phyloP scores from a whole-genome alignment of 2,888 invertebrate genomes.

The Trichacis sp. region DNA sequence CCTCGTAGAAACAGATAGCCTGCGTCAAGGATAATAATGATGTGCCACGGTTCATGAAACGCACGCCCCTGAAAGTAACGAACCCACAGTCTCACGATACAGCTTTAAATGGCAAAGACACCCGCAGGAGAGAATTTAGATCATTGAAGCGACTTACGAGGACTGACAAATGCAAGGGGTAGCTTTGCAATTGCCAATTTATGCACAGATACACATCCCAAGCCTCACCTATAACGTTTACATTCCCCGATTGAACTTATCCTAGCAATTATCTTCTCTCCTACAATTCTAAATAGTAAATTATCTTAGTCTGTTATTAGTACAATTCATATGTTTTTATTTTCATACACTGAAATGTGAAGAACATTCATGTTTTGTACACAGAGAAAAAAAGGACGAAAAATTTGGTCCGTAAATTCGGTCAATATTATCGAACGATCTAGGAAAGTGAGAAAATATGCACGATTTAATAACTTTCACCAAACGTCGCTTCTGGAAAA shows the following conservation, averaged over 20 bases:
- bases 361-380: too few relatives aligned
- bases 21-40: slow-evolving; percentile 5
- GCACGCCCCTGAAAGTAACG: background rate
- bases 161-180: slow-evolving; percentile 3
- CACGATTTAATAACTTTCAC: too few relatives aligned
- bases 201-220: background rate
- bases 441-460: too few relatives aligned
- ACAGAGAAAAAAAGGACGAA: too few relatives aligned
- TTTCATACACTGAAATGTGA: too few relatives aligned
- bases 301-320: too few relatives aligned
- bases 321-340: too few relatives aligned
- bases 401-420: too few relatives aligned
- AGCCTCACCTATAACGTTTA: background rate
- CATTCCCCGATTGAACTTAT: background rate
- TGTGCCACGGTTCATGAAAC: slow-evolving; percentile 1
- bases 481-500: background rate
- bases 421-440: too few relatives aligned
- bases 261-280: background rate
- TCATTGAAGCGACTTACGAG: slow-evolving; percentile 5
- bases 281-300: too few relatives aligned
- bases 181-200: background rate
- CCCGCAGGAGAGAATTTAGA: slow-evolving; percentile 2
- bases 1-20: background rate
- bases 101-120: background rate
- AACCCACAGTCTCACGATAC: slow-evolving; percentile 1